Conservation (phyloP, 2,113 vertebrate species). For the Dolichotis patagonum region DNA sequence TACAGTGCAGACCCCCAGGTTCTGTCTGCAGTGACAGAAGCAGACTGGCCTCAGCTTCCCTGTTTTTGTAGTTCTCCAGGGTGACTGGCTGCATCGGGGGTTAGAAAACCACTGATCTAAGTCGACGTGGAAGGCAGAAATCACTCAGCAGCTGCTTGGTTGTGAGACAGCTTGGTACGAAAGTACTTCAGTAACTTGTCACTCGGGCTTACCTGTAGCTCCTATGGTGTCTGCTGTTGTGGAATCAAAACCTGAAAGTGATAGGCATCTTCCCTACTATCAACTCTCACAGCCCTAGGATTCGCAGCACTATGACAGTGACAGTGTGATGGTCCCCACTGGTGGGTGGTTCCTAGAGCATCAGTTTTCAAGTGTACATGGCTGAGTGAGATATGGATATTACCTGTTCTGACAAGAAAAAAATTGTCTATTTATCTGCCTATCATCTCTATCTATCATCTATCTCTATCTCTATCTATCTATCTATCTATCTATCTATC, state of each 20-base stretch:
- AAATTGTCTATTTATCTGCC: background rate
- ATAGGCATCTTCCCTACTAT: background rate
- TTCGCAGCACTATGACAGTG: background rate
- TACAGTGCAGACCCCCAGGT: background rate
- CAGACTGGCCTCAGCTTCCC: background rate
- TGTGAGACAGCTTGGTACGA: background rate
- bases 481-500: too few relatives aligned
- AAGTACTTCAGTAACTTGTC: background rate
- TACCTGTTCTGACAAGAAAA: background rate
- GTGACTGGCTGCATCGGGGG: background rate
- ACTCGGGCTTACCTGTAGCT: background rate
- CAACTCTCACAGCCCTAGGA: background rate
- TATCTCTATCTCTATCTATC: too few relatives aligned
- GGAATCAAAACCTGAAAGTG: background rate
- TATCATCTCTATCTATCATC: too few relatives aligned
- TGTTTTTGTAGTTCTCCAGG: background rate
- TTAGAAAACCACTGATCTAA: background rate
- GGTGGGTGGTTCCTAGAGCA: background rate
- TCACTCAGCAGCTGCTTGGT: background rate
- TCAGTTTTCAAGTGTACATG: background rate
- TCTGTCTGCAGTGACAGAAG: fast-evolving
- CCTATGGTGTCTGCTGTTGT: background rate
- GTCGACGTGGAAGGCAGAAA: background rate
- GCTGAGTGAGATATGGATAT: too few relatives aligned
- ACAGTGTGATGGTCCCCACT: background rate